Base-by-base conservation (phyloP, 2,888 invertebrate genomes). In the Calliopum simillimum region DNA sequence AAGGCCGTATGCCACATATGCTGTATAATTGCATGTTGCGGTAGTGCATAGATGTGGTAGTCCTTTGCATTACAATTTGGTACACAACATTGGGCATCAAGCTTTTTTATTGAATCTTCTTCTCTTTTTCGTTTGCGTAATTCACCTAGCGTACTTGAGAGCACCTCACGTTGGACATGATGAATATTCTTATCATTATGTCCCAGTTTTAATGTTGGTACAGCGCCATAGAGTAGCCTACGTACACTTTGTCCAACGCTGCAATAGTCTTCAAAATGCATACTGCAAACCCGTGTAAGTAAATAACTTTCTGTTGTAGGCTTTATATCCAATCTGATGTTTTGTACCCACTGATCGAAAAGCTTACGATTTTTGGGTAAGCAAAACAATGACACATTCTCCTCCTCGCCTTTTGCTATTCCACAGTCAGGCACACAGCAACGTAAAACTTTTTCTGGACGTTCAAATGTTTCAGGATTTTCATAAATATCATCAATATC, bases 141-240 rank as follows among this genome's bases (percentile, higher is more conserved):
- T 55, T 65, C 65, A 43, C 44, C n/a, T 25, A 44, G 21, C n/a
- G 44, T 44, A 19, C 23, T 46, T 8, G 49, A 59, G 1, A 67
- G 13, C 33, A 47, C 33, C 4, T 58, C 59, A 1, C 16, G 58
- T 14, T 41, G 47, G n/a, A 67, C 49, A 19, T 49, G 41, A 11
- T 67, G 58, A 19, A 67, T 59, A 41, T 21, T 49, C 8, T 55
- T 44, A 2, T 73, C 71, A 6, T 74, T 64, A 19, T 81, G 79
- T 0, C 81, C 82, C 61, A 83, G 53, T 1, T 75, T 67, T 8
- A 80, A 56, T 0, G 82, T 82, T 19, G 82, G 83, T 69, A 82
- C 71, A 0, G 82, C 70, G 4, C 76, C 76, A 3, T 61, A 16
- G 6, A 71, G 69, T 0, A 76, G 62, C 0, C 67, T 71, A 5